Evolutionary conservation across 2,797 vertebrate genomes (phyloP).

Genomic region (Hemitrygon akajei): DNA sequence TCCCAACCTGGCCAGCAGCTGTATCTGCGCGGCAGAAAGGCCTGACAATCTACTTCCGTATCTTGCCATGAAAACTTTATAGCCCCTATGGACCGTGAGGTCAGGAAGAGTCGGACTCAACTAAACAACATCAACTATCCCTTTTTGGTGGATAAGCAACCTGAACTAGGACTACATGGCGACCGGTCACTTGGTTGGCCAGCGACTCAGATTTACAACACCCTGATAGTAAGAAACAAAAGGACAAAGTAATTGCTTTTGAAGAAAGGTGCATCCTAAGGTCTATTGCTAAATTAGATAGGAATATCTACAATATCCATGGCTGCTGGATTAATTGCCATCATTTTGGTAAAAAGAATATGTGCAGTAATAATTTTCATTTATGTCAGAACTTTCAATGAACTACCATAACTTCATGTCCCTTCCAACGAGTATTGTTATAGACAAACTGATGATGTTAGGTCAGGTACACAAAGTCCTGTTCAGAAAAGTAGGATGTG

Average conservation of each 20-base stretch:
- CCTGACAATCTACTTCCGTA: too few species aligned
- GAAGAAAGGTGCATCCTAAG: neutral
- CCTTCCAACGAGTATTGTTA: neutral
- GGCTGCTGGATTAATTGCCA: neutral
- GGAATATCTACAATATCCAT: neutral
- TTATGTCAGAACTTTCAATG: neutral
- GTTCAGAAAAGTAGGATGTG: too few species aligned
- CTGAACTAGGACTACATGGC: neutral
- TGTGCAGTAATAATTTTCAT: neutral
- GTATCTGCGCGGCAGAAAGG: too few species aligned
- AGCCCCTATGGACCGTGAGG: too few species aligned
- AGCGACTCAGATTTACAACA: neutral
- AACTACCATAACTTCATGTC: neutral
- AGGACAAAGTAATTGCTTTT: neutral
- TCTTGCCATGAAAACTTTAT: too few species aligned
- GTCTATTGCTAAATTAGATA: too few species aligned
- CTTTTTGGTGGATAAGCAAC: neutral
- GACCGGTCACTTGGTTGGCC: neutral
- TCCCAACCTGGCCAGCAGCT: too few species aligned
- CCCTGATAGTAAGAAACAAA: neutral
- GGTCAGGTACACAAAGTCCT: neutral
- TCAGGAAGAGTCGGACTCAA: too few species aligned
- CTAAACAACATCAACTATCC: neutral
- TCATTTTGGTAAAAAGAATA: neutral
- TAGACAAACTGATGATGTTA: neutral